Evolutionary conservation across 35 echinoderm and acorn worm genomes (phyloP).

Genomic region (Stichopus chloronotus): DNA sequence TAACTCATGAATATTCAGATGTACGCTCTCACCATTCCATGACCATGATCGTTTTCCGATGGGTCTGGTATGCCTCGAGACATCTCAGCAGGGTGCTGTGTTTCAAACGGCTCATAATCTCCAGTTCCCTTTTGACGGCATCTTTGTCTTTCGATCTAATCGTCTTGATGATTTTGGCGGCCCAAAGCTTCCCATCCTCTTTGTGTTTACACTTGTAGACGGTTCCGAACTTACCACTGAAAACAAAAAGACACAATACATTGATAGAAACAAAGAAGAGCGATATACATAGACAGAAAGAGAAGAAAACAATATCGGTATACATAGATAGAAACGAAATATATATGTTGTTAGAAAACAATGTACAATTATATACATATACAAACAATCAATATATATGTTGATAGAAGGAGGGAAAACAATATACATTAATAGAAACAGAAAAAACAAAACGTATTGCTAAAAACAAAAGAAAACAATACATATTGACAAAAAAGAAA

Average conservation of each 20-base stretch:
- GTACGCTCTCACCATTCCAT: slow-evolving; percentile 79
- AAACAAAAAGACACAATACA: background rate
- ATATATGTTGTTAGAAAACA: too few species aligned
- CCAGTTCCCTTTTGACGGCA: slow-evolving; percentile 74
- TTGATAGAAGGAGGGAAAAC: too few species aligned
- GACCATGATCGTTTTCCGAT: slow-evolving; percentile 75
- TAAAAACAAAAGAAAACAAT: too few species aligned
- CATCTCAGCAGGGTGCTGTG: slow-evolving; percentile 75
- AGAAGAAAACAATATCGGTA: too few species aligned
- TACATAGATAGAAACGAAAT: too few species aligned
- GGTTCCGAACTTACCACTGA: slow-evolving; percentile 88
- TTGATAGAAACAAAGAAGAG: too few species aligned
- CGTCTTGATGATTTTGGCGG: slow-evolving; percentile 89
- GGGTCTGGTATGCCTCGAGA: slow-evolving; percentile 79
- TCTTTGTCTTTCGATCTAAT: slow-evolving; percentile 78
- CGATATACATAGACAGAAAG: too few species aligned
- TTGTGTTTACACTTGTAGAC: slow-evolving; percentile 90
- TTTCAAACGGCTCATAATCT: slow-evolving; percentile 80
- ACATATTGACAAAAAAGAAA: too few species aligned
- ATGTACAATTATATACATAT: too few species aligned
- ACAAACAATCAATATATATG: too few species aligned
- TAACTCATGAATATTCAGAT: background rate
- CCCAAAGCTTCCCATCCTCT: slow-evolving; percentile 77
- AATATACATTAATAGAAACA: too few species aligned
- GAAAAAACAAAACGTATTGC: too few species aligned